Evolutionary conservation across 2,113 vertebrate genomes (phyloP).

Genomic region (Oryzias celebensis): DNA sequence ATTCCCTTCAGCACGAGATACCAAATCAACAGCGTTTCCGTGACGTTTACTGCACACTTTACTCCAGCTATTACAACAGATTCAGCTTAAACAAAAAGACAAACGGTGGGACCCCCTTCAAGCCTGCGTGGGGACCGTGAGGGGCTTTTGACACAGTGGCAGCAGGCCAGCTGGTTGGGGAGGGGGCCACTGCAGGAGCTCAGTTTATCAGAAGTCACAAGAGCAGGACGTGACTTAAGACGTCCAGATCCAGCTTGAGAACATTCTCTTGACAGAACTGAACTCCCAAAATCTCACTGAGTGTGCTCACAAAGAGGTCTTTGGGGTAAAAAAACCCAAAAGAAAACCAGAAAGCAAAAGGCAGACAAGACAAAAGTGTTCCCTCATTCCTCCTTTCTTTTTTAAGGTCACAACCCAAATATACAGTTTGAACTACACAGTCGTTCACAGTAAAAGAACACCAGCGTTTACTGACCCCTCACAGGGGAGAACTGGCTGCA

Average conservation of each 20-base stretch:
- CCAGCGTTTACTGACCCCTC: conserved; percentile 31
- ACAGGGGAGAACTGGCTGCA: conserved; percentile 11
- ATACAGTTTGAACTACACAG: conserved; percentile 41
- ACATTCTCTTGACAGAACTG: conserved; percentile 3
- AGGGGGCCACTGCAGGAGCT: conserved; percentile 31
- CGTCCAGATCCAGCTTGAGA: conserved; percentile 31
- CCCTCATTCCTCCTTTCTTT: conserved; percentile 21
- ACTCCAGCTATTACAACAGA: conserved; percentile 32
- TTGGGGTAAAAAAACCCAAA: conserved; percentile 6
- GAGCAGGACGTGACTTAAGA: conserved; percentile 20
- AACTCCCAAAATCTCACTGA: conserved; percentile 15
- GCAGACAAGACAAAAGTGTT: conserved; percentile 12
- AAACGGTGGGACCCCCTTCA: background rate
- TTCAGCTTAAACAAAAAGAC: background rate
- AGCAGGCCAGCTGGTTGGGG: conserved; percentile 26
- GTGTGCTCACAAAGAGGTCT: conserved; percentile 39
- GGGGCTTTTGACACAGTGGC: conserved; percentile 64
- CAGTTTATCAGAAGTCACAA: conserved; percentile 14
- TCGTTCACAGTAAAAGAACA: conserved; percentile 32
- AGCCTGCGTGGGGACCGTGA: conserved; percentile 31
- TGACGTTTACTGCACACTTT: conserved; percentile 22
- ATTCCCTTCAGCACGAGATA: conserved; percentile 44
- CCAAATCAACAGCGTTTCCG: conserved; percentile 16
- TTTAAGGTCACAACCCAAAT: conserved; percentile 12
- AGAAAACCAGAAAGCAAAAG: conserved; percentile 33